Conservation (phyloP, 1,140 invertebrate species). For the Antheraea mylitta region DNA sequence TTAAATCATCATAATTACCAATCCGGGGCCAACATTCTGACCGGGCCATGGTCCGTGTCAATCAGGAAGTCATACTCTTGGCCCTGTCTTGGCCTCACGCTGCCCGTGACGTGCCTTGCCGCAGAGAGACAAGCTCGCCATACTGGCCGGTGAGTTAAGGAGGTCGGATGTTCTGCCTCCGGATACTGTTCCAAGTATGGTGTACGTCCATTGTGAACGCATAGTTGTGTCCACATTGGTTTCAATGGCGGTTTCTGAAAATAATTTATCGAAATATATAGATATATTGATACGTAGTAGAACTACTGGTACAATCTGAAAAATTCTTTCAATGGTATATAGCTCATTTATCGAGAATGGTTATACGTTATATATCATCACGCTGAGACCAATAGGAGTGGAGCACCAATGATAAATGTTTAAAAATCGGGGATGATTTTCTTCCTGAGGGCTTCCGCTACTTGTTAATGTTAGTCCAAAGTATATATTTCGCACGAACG, state of each 20-base stretch:
- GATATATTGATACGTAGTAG: too few relatives aligned
- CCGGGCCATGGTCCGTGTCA: conserved; percentile 56
- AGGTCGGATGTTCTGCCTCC: conserved; percentile 35
- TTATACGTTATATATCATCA: too few relatives aligned
- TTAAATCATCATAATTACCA: conserved; percentile 45
- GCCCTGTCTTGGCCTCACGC: conserved; percentile 47
- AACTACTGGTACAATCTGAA: too few relatives aligned
- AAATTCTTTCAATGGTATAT: too few relatives aligned
- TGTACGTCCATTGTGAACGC: conserved; percentile 62
- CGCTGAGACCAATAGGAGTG: too few relatives aligned
- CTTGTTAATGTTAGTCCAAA: too few relatives aligned
- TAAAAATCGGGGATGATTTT: too few relatives aligned
- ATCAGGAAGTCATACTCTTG: conserved; percentile 61
- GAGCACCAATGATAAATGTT: too few relatives aligned
- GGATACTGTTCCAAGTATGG: conserved; percentile 67
- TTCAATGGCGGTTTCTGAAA: conserved; percentile 59
- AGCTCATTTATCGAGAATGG: too few relatives aligned
- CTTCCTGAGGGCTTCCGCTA: too few relatives aligned
- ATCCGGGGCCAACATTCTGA: conserved; percentile 64
- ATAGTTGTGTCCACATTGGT: conserved; percentile 66
- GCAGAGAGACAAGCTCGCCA: conserved; percentile 53
- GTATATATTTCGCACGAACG: too few relatives aligned
- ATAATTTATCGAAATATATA: too few relatives aligned
- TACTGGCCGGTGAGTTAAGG: conserved; percentile 45
- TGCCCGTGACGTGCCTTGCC: conserved; percentile 58